Percentiles rank a stretch among this genome's conserved stretches.
These are phyloP conservation scores for Manis pentadactyla DNA, from an alignment of 2,797 vertebrate species.

Conservation along the genomic window DNA sequence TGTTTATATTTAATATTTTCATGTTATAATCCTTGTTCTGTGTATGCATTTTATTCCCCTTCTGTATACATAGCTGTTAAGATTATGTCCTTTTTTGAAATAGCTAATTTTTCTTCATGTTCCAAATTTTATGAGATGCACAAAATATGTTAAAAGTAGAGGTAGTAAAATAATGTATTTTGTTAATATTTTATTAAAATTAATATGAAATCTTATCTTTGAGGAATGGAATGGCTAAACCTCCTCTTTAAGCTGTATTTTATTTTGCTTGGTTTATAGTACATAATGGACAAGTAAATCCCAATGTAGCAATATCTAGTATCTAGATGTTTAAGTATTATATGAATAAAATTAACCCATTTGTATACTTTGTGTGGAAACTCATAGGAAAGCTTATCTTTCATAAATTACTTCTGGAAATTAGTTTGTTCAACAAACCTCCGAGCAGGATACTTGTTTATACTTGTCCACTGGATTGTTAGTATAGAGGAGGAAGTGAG, in stretches of 20 bases:
- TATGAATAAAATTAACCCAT: background rate
- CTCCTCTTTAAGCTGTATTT: background rate
- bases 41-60: background rate
- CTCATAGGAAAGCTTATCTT: slow-evolving; percentile 14
- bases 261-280: background rate
- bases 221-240: background rate
- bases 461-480: background rate
- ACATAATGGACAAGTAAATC: background rate
- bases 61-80: background rate
- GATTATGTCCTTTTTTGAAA: background rate
- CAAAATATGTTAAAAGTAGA: slow-evolving; percentile 16
- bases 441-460: background rate
- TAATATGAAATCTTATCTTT: background rate
- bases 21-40: background rate
- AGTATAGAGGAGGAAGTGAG: background rate
- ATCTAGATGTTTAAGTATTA: background rate
- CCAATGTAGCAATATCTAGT: background rate
- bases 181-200: slow-evolving; percentile 20
- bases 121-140: background rate
- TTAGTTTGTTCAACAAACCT: background rate
- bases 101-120: background rate
- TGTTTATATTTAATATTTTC: slow-evolving; percentile 36
- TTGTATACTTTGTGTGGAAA: background rate
- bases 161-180: background rate
- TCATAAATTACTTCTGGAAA: background rate